Base-by-base conservation (phyloP, 2,888 invertebrate genomes). In the Scaptomyza cyrtandrae region DNA sequence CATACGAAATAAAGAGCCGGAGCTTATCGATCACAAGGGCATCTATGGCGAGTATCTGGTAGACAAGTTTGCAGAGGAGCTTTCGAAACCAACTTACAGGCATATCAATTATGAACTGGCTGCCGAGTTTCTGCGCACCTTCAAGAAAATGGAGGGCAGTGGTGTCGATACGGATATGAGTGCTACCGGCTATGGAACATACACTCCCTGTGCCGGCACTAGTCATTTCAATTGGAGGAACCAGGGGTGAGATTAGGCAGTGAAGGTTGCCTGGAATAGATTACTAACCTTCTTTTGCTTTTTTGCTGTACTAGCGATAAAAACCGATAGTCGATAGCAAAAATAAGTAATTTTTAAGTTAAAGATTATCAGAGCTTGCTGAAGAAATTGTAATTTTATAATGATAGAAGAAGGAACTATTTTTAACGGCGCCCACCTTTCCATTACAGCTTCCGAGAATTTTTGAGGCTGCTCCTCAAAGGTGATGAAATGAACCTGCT, bases 201-300 rank as follows among this genome's bases (percentile, higher is more conserved):
- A 94, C 84, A 92, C 94, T 93, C 92, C 92, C 0, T 95, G 96
- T 86, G 94, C 94, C 5, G 97, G 97, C 3, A 94, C 96, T 85
- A 92, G 92, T 31, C 90, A 94, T 74, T 90, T 95, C 1, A 94
- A 95, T 86, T 97, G 96, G 96, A 95, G 95, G 73, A 93, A 94
- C 35, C 93, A 92, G 66, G 96, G 96, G 71, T 80, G 57, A 37
- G 46, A 9, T 0, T 33, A 16, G 97, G 97, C 13, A 29, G 19
- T 24, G 29, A 16, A 13, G 35, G 13, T n/a, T n/a, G n/a, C n/a
- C n/a, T n/a, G n/a, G n/a, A n/a, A n/a, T n/a, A n/a, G n/a, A n/a
- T n/a, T n/a, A n/a, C n/a, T n/a, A n/a, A n/a, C n/a, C n/a, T n/a
- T n/a, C n/a, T n/a, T n/a, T n/a, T n/a, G n/a, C n/a, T n/a, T n/a